Base-by-base conservation (phyloP, 2,113 vertebrate genomes). In the Amazona guildingii region DNA sequence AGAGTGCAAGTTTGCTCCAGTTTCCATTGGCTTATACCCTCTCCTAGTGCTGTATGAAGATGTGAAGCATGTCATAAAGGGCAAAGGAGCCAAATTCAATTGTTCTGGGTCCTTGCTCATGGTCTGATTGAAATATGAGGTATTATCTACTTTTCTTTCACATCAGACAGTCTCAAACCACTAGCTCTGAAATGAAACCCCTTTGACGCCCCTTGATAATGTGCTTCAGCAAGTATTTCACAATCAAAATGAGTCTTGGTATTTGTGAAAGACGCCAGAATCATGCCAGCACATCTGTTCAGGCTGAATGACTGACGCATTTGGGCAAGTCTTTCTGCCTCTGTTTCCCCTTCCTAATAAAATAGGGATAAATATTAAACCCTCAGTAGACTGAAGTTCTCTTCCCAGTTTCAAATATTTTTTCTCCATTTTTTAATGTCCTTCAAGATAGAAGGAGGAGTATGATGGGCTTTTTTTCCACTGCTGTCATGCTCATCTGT, bases 331-430 rank as follows among this genome's bases (percentile, higher is more conserved):
- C 37, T 52, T 79, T 24, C 69, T 94, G 81, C 92, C 92, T 91
- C 88, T 63, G 54, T 94, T 96, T 96, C 92, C 80, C 80, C 74
- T 91, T 94, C 66, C 41, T 87, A 95, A 94, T 94, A 94, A 91
- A 92, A 94, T 31, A 81, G 63, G 83, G 86, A 94, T 94, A 94
- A 96, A 96, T 94, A 91, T 85, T 89, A 94, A 92, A 93, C 62
- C 86, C 66, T 82, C 70, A 25, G 77, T 66, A 89, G 74, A 75
- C 88, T 66, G 49, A 91, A 83, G 33, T 72, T 91, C 48, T 94
- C 62, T 62, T 95, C 39, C 35, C 14, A 31, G 73, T 88, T 93
- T 63, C 83, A 96, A 55, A 19, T 80, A 73, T n/a, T 61, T 86
- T 86, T 76, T 35, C 20, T 75, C 14, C 2, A 2, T 86, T 84